Percentiles rank a stretch among this genome's conserved stretches.
These are phyloP conservation scores for Drosophila leonis DNA, from an alignment of 2,888 invertebrate genomes.

Conservation along the genomic window DNA sequence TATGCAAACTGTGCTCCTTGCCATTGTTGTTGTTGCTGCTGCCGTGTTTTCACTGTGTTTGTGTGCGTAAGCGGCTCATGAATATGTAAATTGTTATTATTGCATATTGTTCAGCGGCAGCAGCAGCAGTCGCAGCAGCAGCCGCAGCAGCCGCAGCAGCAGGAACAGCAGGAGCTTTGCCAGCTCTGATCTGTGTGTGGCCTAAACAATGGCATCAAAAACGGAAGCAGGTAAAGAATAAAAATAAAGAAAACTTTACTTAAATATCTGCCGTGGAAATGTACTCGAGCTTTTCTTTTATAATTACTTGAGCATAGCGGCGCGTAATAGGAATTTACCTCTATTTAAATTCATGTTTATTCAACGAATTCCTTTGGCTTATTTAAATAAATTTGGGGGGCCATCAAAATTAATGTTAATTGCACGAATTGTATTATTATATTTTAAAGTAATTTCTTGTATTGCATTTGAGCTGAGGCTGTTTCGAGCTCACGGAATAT, in stretches of 20 bases:
- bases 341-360: constrained; percentile 33
- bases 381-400: constrained; percentile 23
- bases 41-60: constrained; percentile 54
- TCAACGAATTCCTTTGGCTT: constrained; percentile 14
- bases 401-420: constrained; percentile 29
- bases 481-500: background rate
- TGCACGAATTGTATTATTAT: background rate
- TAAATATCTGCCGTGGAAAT: constrained; percentile 34
- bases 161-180: constrained; percentile 15
- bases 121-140: constrained; percentile 21
- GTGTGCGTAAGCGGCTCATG: constrained; percentile 72
- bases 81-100: constrained; percentile 81
- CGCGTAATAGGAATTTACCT: constrained; percentile 26
- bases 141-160: constrained; percentile 29
- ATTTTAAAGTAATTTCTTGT: constrained; percentile 1
- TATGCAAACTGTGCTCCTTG: constrained; percentile 66
- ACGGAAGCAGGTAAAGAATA: constrained; percentile 45
- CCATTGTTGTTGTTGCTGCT: constrained; percentile 11
- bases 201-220: constrained; percentile 41
- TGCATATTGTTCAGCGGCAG: constrained; percentile 77
- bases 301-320: constrained; percentile 29
- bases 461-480: background rate
- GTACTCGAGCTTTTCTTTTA: constrained; percentile 21
- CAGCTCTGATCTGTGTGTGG: constrained; percentile 27
- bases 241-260: constrained; percentile 19